phyloP scores from a whole-genome alignment of 2,113 vertebrate species.

The Mesoclemmys tuberculata region DNA sequence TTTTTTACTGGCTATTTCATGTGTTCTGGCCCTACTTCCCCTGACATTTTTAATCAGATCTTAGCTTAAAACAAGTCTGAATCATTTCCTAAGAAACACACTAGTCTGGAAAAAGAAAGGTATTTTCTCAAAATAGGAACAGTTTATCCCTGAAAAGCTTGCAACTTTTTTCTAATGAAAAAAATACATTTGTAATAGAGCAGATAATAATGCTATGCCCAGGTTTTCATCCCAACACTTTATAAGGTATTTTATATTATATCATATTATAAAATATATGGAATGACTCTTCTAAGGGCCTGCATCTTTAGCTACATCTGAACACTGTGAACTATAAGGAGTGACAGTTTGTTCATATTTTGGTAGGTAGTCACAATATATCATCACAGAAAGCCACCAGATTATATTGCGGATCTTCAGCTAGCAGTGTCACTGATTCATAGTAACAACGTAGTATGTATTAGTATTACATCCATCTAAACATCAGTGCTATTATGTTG shows the following conservation, averaged over 20 bases:
- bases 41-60: not conserved
- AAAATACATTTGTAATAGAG: not conserved
- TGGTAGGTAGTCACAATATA: accelerated
- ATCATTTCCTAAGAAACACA: not conserved
- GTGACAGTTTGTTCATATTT: not conserved
- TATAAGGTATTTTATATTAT: not conserved
- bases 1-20: not conserved
- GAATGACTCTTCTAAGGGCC: not conserved
- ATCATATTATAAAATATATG: not conserved
- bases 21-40: not conserved
- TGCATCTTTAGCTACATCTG: not conserved
- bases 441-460: not conserved
- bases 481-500: not conserved
- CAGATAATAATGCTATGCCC: accelerated
- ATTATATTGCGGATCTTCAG: not conserved
- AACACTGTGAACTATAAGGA: not conserved
- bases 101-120: not conserved
- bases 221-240: not conserved
- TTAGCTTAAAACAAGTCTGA: not conserved
- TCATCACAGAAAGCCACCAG: not conserved
- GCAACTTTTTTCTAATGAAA: not conserved
- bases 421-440: accelerated
- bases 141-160: not conserved
- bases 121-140: not conserved
- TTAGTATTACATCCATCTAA: not conserved